Percentiles rank a stretch among this genome's conserved stretches.
Conservation (phyloP, 2,113 vertebrate genomes). For the Malurus elegans region DNA sequence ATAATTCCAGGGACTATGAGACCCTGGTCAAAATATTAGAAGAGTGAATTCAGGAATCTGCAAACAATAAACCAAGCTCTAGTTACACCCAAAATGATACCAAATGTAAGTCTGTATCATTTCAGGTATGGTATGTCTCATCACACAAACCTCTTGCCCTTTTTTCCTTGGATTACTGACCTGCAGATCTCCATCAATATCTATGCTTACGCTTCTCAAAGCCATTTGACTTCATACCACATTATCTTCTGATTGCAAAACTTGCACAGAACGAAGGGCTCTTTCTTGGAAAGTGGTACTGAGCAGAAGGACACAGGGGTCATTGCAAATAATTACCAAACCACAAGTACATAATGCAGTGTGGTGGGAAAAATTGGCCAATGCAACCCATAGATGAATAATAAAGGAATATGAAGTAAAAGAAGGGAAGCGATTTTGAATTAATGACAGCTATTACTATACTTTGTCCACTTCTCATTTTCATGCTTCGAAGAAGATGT, state of each 20-base stretch:
- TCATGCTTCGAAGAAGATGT: constrained; percentile 53
- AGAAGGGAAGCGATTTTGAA: constrained; percentile 44
- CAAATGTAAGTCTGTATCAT: neutral
- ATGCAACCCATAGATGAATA: neutral
- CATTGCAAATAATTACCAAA: constrained; percentile 30
- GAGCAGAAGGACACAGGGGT: constrained; percentile 35
- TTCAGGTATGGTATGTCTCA: neutral
- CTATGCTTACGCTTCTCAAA: neutral
- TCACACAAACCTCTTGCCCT: neutral
- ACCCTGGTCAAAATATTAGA: neutral
- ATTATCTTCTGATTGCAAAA: constrained; percentile 21
- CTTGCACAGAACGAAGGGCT: neutral
- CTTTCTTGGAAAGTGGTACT: constrained; percentile 27
- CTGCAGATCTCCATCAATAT: rapidly evolving
- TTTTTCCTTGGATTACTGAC: neutral
- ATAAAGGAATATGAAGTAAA: constrained; percentile 31
- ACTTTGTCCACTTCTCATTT: constrained; percentile 52
- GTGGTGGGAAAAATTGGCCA: constrained; percentile 12
- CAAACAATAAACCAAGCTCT: neutral
- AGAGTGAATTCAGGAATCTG: neutral
- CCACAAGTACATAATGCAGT: neutral
- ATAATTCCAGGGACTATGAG: neutral
- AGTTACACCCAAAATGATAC: neutral
- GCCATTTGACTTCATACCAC: neutral
- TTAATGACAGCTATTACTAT: constrained; percentile 29